These are phyloP conservation scores for Abrostola tripartita DNA, from an alignment of 2,888 invertebrate genomes.

Conservation along the genomic window DNA sequence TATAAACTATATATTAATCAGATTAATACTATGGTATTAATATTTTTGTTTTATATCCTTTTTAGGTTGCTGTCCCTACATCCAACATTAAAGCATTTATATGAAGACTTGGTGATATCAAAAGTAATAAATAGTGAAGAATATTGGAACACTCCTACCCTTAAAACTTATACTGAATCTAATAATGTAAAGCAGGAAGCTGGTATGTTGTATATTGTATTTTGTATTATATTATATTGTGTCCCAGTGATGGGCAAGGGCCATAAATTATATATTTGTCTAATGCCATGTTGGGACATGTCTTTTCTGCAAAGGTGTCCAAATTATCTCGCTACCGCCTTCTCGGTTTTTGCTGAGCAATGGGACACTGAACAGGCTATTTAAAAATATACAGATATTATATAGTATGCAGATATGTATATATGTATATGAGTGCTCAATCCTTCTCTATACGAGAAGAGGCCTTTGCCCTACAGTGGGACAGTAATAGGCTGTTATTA, in stretches of 20 bases:
- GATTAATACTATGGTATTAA: not conserved
- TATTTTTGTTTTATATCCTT: constrained; percentile 20
- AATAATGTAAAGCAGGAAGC: constrained; percentile 94
- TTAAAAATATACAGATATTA: too few species aligned
- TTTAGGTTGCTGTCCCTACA: constrained; percentile 95
- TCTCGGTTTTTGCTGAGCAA: too few species aligned
- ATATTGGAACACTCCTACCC: constrained; percentile 98
- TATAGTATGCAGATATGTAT: too few species aligned
- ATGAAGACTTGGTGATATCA: constrained; percentile 98
- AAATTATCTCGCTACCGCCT: too few species aligned
- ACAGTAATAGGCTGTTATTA: too few species aligned
- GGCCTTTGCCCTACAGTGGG: too few species aligned
- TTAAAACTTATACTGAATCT: constrained; percentile 92
- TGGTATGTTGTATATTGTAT: constrained; percentile 83
- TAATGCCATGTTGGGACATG: too few species aligned
- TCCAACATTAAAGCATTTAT: constrained; percentile 96
- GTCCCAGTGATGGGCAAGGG: not conserved
- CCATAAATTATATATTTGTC: not conserved
- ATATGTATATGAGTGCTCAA: too few species aligned
- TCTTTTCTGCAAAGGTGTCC: too few species aligned
- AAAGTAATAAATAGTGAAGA: constrained; percentile 98
- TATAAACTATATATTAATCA: too few species aligned
- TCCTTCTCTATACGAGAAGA: too few species aligned
- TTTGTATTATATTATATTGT: not conserved
- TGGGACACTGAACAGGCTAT: too few species aligned